Evolutionary conservation across 2,888 invertebrate genomes (phyloP).

Genomic region (Leistus spinibarbis): DNA sequence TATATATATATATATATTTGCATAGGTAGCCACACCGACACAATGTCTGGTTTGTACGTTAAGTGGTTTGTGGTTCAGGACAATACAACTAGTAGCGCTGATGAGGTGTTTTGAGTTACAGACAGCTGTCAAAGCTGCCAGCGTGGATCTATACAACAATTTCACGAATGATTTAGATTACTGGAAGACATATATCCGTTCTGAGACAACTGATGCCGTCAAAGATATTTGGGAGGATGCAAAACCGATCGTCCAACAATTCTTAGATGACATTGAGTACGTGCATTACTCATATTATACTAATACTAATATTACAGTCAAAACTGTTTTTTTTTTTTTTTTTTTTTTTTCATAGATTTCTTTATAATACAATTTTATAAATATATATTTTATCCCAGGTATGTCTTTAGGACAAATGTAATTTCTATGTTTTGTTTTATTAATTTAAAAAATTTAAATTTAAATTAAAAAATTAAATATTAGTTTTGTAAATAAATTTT

Average conservation of each 20-base stretch:
- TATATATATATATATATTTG: too few relatives aligned
- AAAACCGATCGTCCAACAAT: slow-evolving; percentile 70
- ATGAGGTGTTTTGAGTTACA: slow-evolving; percentile 45
- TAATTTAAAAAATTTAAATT: too few relatives aligned
- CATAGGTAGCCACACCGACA: neutral
- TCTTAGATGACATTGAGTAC: slow-evolving; percentile 73
- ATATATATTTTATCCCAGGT: too few relatives aligned
- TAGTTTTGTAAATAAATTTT: too few relatives aligned
- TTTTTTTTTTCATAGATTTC: too few relatives aligned
- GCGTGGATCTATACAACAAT: slow-evolving; percentile 59
- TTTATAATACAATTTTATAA: too few relatives aligned
- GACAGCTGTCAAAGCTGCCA: slow-evolving; percentile 56
- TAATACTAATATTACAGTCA: neutral
- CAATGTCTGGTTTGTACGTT: neutral
- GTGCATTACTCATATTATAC: slow-evolving; percentile 37
- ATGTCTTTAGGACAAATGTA: too few relatives aligned
- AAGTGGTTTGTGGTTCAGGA: neutral
- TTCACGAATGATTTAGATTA: slow-evolving; percentile 64
- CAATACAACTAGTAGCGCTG: slow-evolving; percentile 9
- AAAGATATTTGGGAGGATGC: slow-evolving; percentile 78
- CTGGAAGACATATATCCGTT: slow-evolving; percentile 70
- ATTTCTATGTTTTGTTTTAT: too few relatives aligned
- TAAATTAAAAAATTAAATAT: too few relatives aligned
- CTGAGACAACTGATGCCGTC: slow-evolving; percentile 71
- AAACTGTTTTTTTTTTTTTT: too few relatives aligned